Base-by-base conservation (phyloP, 2,888 invertebrate species). In the Hydropsyche betteni region DNA sequence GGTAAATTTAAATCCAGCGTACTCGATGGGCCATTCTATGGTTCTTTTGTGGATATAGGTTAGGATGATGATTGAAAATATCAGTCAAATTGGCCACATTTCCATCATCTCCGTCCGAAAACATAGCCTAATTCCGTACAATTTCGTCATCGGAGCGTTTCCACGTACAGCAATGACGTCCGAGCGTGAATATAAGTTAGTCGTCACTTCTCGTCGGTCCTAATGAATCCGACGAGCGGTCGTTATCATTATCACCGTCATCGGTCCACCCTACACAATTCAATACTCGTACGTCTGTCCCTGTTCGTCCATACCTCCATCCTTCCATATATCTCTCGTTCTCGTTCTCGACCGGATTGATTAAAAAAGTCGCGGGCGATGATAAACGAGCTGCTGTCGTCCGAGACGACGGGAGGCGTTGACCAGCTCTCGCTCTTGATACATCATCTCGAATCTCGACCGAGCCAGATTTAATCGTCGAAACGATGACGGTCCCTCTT, bases 381-480 rank as follows among this genome's bases (percentile, higher is more conserved):
- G 76, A 76, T 76, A 69, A 76, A 76, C 74, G 33, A 44, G 76
- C 38, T 38, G 34, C 53, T 38, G 69, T 34, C 53, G 55, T 34
- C 14, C 52, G 69, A 55, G 74, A 16, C 70, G 76, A 71, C 76
- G 74, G 74, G 68, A 71, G 76, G 76, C 76, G 76, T 70, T 68
- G 74, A 71, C 74, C 74, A 38, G 52, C 58, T 70, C 76, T 69
- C 73, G 12, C 53, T 16, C 38, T 52, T 74, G 76, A 76, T 53
- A 44, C 44, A 71, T 76, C 76, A 74, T 74, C 76, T 68, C 69
- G 16, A 50, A 68, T 34, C 61, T 53, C 71, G 52, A 7, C 58
- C 16, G 55, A 44, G 44, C 44, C 44, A 68, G 75, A 75, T 76
- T 74, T 76, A 73, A 76, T 76, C 76, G 68, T 73, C 72, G 34